phyloP scores from a whole-genome alignment of 2,888 invertebrate genomes.

The Caenorhabditis sinica region DNA sequence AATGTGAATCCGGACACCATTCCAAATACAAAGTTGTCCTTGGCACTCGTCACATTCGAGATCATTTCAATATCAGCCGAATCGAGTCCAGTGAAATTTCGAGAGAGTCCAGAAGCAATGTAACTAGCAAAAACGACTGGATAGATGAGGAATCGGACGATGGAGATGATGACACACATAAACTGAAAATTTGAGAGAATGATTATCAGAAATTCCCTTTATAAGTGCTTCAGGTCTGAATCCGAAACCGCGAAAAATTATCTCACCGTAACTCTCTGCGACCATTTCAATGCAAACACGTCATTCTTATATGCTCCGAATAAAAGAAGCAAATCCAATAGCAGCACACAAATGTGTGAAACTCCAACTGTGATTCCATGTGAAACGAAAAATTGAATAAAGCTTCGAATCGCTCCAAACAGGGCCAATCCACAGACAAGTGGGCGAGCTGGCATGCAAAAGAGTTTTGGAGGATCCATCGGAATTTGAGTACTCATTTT shows the following conservation, averaged over 20 bases:
- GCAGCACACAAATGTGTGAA: conserved; percentile 32
- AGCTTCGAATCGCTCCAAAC: conserved; percentile 44
- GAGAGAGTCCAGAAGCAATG: conserved; percentile 38
- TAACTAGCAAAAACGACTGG: conserved; percentile 52
- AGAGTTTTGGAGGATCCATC: conserved; percentile 49
- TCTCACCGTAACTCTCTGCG: conserved; percentile 54
- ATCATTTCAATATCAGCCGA: conserved; percentile 24
- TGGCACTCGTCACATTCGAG: conserved; percentile 33
- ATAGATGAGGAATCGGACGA: conserved; percentile 43
- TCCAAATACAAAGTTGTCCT: conserved; percentile 49
- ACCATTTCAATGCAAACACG: conserved; percentile 55
- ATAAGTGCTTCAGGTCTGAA: no score
- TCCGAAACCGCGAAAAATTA: no score
- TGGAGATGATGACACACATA: conserved; percentile 42
- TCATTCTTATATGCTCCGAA: conserved; percentile 48
- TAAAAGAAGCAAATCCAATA: conserved; percentile 36
- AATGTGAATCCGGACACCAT: conserved; percentile 50
- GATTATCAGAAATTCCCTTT: no score
- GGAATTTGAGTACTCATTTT: conserved; percentile 41
- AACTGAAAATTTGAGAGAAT: conserved; percentile 51
- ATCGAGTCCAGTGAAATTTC: conserved; percentile 29
- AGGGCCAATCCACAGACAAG: conserved; percentile 47
- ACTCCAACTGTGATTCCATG: conserved; percentile 13
- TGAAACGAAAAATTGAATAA: conserved; percentile 40
- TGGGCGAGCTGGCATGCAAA: conserved; percentile 45